Evolutionary conservation across 2,888 invertebrate genomes (phyloP).

Genomic region (Ichneumoninae sp.): DNA sequence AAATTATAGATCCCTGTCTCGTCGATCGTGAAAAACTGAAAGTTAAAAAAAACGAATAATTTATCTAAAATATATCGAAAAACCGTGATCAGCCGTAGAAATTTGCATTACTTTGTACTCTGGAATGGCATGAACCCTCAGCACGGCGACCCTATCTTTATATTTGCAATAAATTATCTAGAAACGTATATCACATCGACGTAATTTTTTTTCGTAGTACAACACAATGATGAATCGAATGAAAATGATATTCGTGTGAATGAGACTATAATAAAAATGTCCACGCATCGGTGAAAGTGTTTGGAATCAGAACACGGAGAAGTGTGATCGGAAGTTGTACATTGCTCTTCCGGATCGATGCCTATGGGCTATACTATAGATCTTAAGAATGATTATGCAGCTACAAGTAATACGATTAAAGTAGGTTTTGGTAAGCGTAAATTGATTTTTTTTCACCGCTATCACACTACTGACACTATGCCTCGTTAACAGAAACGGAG

Average conservation of each 20-base stretch:
- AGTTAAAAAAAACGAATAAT: not conserved
- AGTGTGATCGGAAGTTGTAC: constrained; percentile 54
- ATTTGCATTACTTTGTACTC: constrained; percentile 62
- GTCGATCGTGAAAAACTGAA: not conserved
- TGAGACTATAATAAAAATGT: constrained; percentile 10
- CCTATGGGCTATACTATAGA: constrained; percentile 48
- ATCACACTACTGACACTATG: constrained; percentile 62
- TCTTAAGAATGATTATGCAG: constrained; percentile 69
- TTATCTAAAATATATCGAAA: constrained; percentile 29
- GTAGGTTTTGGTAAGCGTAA: constrained; percentile 74
- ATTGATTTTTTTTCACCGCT: constrained; percentile 67
- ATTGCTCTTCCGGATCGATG: constrained; percentile 53
- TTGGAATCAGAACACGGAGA: constrained; percentile 44
- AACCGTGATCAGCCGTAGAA: constrained; percentile 24
- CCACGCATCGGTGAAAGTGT: constrained; percentile 39
- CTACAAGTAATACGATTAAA: constrained; percentile 70
- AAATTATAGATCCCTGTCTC: not conserved
- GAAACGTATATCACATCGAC: constrained; percentile 47
- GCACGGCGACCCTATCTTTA: constrained; percentile 76
- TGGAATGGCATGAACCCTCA: constrained; percentile 56
- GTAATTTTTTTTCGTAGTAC: constrained; percentile 26
- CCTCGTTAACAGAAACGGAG: constrained; percentile 56
- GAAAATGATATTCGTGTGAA: constrained; percentile 20
- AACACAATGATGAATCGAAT: constrained; percentile 37
- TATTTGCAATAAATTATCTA: constrained; percentile 48